Evolutionary conservation across 2,797 vertebrate species (phyloP).

Genomic region (Brachyalestes nurse): DNA sequence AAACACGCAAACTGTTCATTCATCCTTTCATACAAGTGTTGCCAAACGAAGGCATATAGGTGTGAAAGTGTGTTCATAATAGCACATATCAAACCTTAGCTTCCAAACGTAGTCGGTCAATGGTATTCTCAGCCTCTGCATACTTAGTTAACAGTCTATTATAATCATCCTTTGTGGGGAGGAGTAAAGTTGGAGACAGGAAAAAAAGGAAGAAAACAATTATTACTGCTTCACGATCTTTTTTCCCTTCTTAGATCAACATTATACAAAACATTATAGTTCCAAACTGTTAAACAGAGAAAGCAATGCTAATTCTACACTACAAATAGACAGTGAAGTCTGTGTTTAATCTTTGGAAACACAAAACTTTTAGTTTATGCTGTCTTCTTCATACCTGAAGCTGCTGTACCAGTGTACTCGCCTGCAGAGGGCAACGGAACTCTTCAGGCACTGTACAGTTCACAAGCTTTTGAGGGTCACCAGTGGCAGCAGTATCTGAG

Average conservation of each 20-base stretch:
- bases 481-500: not conserved
- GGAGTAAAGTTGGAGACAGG: not conserved
- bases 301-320: too few species aligned
- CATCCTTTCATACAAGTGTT: not conserved
- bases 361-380: not conserved
- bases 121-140: conserved; percentile 93
- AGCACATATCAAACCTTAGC: conserved; percentile 83
- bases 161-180: conserved; percentile 85
- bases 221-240: not conserved
- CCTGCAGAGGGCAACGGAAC: conserved; percentile 81
- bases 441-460: conserved; percentile 77
- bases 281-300: too few species aligned
- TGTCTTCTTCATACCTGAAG: conserved; percentile 82
- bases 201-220: not conserved
- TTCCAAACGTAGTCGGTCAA: conserved; percentile 90
- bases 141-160: conserved; percentile 91
- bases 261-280: too few species aligned
- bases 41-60: too few species aligned
- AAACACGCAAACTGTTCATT: not conserved
- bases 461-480: conserved; percentile 27
- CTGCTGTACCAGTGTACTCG: conserved; percentile 85
- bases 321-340: not conserved
- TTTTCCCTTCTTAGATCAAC: not conserved
- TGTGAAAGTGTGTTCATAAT: not conserved
- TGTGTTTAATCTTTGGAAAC: not conserved